phyloP scores from a whole-genome alignment of 2,888 invertebrate genomes.

The Nephrocerus scutellatus region DNA sequence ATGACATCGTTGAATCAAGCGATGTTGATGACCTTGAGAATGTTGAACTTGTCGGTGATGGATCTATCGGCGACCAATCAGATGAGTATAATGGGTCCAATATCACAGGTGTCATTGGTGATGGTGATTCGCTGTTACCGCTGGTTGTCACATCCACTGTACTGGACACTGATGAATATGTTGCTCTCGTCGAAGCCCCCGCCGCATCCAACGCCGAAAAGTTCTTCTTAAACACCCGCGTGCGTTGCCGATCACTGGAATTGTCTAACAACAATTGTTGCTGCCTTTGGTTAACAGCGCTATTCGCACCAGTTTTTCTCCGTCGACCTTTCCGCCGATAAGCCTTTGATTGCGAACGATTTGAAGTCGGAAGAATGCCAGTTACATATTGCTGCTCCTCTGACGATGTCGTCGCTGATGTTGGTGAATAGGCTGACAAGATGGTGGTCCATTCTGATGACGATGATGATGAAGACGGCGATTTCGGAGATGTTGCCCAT shows the following conservation, averaged over 20 bases:
- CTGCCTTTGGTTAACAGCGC: slow-evolving; percentile 10
- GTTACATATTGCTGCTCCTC: slow-evolving; percentile 18
- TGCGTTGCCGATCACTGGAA: slow-evolving; percentile 22
- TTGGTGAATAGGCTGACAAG: slow-evolving; percentile 20
- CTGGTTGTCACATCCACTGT: slow-evolving; percentile 20
- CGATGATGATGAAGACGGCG: slow-evolving; percentile 25
- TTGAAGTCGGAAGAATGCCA: slow-evolving; percentile 15
- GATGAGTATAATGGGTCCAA: too few relatives aligned
- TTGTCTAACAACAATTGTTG: slow-evolving; percentile 16
- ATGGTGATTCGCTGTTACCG: slow-evolving; percentile 18
- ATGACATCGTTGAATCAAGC: slow-evolving; percentile 14
- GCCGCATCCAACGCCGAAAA: not conserved
- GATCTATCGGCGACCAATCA: too few relatives aligned
- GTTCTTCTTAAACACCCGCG: slow-evolving; percentile 16
- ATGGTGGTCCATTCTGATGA: slow-evolving; percentile 13
- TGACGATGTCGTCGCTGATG: slow-evolving; percentile 22
- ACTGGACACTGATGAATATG: slow-evolving; percentile 14
- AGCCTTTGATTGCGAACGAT: slow-evolving; percentile 12
- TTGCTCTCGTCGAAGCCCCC: slow-evolving; percentile 7
- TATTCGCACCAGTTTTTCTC: slow-evolving; percentile 17
- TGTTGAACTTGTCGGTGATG: too few relatives aligned
- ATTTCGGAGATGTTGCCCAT: slow-evolving; percentile 28
- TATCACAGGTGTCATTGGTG: slow-evolving; percentile 14
- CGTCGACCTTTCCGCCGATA: slow-evolving; percentile 5
- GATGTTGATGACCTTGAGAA: too few relatives aligned